These are phyloP conservation scores for Lasioglossum zephyrum DNA, from an alignment of 2,888 invertebrate genomes.

Conservation along the genomic window DNA sequence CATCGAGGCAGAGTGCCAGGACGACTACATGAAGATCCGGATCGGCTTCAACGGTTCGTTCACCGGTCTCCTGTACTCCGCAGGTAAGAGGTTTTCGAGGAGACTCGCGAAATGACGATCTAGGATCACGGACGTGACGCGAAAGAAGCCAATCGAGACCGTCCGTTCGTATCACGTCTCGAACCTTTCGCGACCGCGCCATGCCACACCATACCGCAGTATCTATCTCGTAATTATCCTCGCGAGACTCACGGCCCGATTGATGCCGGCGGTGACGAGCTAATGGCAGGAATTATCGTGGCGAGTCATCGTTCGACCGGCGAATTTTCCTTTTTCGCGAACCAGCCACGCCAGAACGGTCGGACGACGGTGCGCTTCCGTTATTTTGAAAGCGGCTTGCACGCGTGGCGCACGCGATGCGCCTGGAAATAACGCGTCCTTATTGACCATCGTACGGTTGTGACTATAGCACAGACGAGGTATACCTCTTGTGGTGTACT, in stretches of 20 bases:
- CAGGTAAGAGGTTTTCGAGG: constrained; percentile 86
- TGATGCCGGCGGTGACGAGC: constrained; percentile 58
- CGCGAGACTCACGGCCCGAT: constrained; percentile 35
- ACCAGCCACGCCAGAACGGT: constrained; percentile 24
- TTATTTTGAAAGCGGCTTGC: constrained; percentile 64
- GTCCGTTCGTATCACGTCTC: constrained; percentile 8
- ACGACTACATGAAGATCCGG: constrained; percentile 97
- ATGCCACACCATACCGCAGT: constrained; percentile 31
- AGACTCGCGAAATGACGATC: constrained; percentile 13
- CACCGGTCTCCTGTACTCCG: constrained; percentile 94
- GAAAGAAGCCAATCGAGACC: neutral
- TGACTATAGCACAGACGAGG: no score
- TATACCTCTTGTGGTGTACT: no score
- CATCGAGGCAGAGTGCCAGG: constrained; percentile 97
- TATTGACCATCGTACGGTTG: constrained; percentile 24
- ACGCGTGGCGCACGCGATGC: constrained; percentile 51
- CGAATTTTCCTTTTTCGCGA: constrained; percentile 48
- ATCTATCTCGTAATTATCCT: constrained; percentile 55
- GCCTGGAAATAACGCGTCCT: constrained; percentile 45
- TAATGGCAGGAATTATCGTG: constrained; percentile 69
- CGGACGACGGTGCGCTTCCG: constrained; percentile 58
- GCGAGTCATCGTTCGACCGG: constrained; percentile 44
- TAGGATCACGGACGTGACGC: constrained; percentile 25
- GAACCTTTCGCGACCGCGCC: constrained; percentile 47
- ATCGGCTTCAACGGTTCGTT: constrained; percentile 97